These are phyloP conservation scores for Coracopsis vasa DNA, from an alignment of 2,113 vertebrate species.

Conservation along the genomic window DNA sequence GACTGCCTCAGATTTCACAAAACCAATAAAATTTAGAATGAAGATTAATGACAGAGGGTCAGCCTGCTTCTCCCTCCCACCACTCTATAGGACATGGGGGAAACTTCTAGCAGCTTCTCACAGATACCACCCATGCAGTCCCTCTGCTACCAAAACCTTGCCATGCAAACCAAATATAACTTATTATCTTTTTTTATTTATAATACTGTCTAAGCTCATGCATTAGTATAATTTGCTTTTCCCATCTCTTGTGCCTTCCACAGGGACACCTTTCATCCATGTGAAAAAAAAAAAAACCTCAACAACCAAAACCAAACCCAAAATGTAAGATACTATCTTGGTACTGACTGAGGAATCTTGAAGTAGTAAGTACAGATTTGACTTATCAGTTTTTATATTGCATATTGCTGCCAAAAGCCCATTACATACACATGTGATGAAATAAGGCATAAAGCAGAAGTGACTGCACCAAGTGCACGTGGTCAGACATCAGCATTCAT, in stretches of 20 bases:
- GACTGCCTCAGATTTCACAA: background rate
- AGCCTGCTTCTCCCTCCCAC: background rate
- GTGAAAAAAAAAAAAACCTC: background rate
- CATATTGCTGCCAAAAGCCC: background rate
- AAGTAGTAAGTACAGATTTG: background rate
- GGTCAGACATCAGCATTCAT: background rate
- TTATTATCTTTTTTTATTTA: background rate
- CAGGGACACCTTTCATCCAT: background rate
- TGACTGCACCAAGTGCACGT: background rate
- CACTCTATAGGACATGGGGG: background rate
- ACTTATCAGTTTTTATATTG: background rate
- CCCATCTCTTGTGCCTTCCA: background rate
- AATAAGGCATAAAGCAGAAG: background rate
- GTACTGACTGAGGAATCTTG: background rate
- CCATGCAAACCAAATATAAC: background rate
- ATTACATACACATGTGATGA: background rate
- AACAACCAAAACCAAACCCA: background rate
- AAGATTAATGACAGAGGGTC: background rate
- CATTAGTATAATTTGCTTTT: background rate
- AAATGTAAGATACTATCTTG: background rate
- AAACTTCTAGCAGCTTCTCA: background rate
- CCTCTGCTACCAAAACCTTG: background rate
- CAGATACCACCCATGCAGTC: background rate
- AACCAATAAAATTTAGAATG: background rate
- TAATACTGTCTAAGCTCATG: background rate